Conservation (phyloP, 2,888 invertebrate genomes). For the Latheticus oryzae region DNA sequence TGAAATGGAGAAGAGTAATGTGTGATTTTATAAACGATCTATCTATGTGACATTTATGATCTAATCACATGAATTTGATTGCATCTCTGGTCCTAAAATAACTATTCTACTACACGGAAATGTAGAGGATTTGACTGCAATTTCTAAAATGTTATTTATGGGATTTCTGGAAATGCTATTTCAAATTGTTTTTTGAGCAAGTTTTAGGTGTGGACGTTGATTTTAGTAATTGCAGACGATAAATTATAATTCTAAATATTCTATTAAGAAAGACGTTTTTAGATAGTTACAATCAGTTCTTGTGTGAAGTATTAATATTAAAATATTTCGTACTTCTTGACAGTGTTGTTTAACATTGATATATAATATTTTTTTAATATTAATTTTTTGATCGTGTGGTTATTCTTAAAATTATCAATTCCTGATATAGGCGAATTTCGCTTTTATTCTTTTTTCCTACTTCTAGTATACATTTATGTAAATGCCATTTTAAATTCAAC, state of each 20-base stretch:
- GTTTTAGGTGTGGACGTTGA: conserved; percentile 24
- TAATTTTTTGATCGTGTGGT: conserved; percentile 3
- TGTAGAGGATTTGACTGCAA: conserved; percentile 22
- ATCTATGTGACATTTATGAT: conserved; percentile 28
- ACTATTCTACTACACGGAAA: conserved; percentile 30
- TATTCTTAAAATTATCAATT: conserved; percentile 54
- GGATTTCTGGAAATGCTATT: too few species aligned
- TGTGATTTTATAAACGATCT: conserved; percentile 20
- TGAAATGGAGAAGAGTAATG: conserved; percentile 28
- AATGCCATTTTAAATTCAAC: too few species aligned
- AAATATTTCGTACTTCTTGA: conserved; percentile 39
- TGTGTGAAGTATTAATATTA: conserved; percentile 22
- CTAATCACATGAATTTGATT: conserved; percentile 36
- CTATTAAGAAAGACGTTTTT: conserved; percentile 29
- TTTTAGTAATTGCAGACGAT: conserved; percentile 34
- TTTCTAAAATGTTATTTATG: conserved; percentile 36
- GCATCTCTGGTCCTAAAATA: conserved; percentile 32
- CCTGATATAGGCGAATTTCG: conserved; percentile 54
- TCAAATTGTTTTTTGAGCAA: conserved; percentile 28
- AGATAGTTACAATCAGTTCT: conserved; percentile 36
- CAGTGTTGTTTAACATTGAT: conserved; percentile 38
- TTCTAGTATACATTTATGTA: conserved; percentile 1
- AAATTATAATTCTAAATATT: too few species aligned
- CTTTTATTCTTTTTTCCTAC: conserved; percentile 19
- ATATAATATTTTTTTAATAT: conserved; percentile 31